Conservation (phyloP, 2,888 invertebrate genomes). For the Ceraclea dissimilis region DNA sequence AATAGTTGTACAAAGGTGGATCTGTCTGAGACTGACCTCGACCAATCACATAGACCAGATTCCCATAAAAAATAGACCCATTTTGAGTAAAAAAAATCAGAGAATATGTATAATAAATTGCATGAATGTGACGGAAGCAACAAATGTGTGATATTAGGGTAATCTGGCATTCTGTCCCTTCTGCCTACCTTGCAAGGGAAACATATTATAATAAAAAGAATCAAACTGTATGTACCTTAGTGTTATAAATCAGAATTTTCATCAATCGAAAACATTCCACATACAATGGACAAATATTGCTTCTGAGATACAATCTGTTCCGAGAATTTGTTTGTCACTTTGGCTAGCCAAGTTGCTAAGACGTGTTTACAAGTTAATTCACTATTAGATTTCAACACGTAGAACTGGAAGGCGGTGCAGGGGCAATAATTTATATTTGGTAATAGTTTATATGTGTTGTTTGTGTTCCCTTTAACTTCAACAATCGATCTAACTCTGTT, state of each 20-base stretch:
- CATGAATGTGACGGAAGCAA: too few relatives aligned
- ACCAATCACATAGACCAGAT: too few relatives aligned
- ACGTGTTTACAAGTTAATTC: constrained; percentile 61
- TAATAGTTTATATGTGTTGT: constrained; percentile 52
- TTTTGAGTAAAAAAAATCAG: too few relatives aligned
- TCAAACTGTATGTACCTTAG: too few relatives aligned
- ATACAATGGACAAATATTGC: constrained; percentile 37
- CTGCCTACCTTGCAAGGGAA: too few relatives aligned
- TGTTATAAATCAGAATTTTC: not conserved
- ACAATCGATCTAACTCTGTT: constrained; percentile 42
- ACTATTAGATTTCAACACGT: constrained; percentile 47
- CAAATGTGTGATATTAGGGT: too few relatives aligned
- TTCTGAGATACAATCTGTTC: constrained; percentile 43
- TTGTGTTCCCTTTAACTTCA: constrained; percentile 50
- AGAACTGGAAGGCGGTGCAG: constrained; percentile 52
- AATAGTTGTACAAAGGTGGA: too few relatives aligned
- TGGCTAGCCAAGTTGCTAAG: constrained; percentile 53
- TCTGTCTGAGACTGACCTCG: too few relatives aligned
- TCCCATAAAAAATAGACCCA: too few relatives aligned
- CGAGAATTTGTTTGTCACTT: constrained; percentile 36
- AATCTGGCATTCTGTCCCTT: too few relatives aligned
- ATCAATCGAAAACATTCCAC: constrained; percentile 10
- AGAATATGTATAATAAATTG: too few relatives aligned
- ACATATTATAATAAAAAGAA: too few relatives aligned
- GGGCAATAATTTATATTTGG: constrained; percentile 60